Base-by-base conservation (phyloP, 2,113 vertebrate species). In the Phrynosoma blainvillii region DNA sequence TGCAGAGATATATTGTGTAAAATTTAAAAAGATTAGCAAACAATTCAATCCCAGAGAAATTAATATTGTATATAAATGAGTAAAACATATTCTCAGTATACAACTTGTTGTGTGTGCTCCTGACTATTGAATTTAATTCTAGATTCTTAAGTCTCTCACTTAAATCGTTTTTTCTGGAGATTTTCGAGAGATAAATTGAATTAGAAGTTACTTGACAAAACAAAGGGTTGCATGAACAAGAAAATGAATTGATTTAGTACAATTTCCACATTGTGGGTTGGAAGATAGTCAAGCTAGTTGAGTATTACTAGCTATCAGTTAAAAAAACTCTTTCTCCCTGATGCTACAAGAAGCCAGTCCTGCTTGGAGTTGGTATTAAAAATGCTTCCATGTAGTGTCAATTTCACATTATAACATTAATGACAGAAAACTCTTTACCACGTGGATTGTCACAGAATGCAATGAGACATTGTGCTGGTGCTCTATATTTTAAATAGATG, bases 21-120 rank as follows among this genome's bases (percentile, higher is more conserved):
- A 23, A 66, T 93, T 42, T 0, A 21, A 80, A 52, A 92, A 65
- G 9, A 80, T 90, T 66, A 47, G 7, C 82, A 90, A 27, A 47
- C 47, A 47, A 47, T 7, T 47, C 7, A 47, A 47, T 7, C 47
- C 47, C 25, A 79, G 74, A 36, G 86, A 68, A 79, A 0, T 0
- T 1, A 76, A 5, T 1, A 14, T 85, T 91, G 0, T 18, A 84
- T 91, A 76, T 85, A 74, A 86, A 65, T 88, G 32, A 23, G 75
- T 32, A 78, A 71, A 75, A 75, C 71, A 85, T 18, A 5, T 8
- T 23, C 89, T 77, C 62, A 92, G 36, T 21, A 4, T 47, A 59
- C 86, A 82, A 42, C 86, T 16, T 52, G 36, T 65, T 59, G 78
- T 21, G n/a, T 68, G 87, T 82, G 81, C n/a, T 25, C n/a, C 47